A percentile compares a stretch with the other conserved stretches of the same genome.
phyloP scores from a whole-genome alignment of 1,140 invertebrate species.

The Pygmarrhopalites habei region DNA sequence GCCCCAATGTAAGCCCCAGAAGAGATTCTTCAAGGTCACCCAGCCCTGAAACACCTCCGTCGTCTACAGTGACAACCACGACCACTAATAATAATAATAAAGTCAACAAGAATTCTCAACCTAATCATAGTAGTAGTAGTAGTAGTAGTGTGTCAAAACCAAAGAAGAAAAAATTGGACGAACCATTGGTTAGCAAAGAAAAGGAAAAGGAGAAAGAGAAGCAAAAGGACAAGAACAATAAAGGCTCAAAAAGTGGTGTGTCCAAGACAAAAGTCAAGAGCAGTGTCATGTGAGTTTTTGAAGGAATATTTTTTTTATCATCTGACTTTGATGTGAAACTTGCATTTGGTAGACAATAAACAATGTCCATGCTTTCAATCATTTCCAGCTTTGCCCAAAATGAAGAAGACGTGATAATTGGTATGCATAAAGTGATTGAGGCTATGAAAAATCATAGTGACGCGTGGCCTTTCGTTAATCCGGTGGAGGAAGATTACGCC shows the following conservation, averaged over 20 bases:
- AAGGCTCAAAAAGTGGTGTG: slow-evolving; percentile 24
- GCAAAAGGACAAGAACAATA: slow-evolving; percentile 21
- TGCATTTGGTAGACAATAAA: too few relatives aligned
- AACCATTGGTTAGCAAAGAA: too few relatives aligned
- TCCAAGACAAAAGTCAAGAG: slow-evolving; percentile 42
- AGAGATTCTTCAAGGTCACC: neutral
- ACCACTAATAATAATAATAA: neutral
- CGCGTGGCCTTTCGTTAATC: slow-evolving; percentile 85
- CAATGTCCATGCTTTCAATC: neutral
- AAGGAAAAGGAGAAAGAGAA: too few relatives aligned
- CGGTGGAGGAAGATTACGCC: slow-evolving; percentile 83
- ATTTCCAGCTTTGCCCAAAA: slow-evolving; percentile 59
- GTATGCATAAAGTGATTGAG: slow-evolving; percentile 81
- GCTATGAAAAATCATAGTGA: slow-evolving; percentile 75
- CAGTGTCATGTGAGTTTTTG: slow-evolving; percentile 40
- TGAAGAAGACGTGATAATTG: slow-evolving; percentile 73
- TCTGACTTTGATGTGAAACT: too few relatives aligned
- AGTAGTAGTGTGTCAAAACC: neutral
- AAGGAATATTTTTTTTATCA: too few relatives aligned
- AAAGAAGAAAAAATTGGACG: slow-evolving; percentile 23
- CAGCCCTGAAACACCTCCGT: neutral
- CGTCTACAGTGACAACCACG: too few relatives aligned
- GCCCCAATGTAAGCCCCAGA: neutral
- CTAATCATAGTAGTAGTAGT: neutral
- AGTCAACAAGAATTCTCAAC: neutral